Evolutionary conservation across 2,888 invertebrate species (phyloP).

Genomic region (Morpho helenor): DNA sequence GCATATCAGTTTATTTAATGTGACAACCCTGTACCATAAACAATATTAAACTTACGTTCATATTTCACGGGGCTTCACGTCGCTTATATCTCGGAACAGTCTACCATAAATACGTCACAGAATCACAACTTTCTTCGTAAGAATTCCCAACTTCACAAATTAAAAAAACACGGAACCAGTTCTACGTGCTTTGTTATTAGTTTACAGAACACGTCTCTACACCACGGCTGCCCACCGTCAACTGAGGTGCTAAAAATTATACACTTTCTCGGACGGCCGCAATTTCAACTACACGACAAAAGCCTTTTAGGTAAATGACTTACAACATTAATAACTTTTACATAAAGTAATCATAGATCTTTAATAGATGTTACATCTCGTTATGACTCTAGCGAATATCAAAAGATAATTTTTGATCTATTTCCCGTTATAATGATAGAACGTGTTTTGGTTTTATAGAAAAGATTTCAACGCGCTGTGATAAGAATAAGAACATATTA

Average conservation of each 20-base stretch:
- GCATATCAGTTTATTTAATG: not conserved
- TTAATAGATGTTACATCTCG: too few relatives aligned
- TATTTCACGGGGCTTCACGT: conserved; percentile 22
- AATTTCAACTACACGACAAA: conserved; percentile 16
- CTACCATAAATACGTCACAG: conserved; percentile 31
- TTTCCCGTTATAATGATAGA: not conserved
- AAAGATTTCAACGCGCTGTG: conserved; percentile 7
- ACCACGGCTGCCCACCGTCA: conserved; percentile 13
- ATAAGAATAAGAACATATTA: not conserved
- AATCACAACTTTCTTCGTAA: conserved; percentile 30
- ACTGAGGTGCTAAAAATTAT: conserved; percentile 20
- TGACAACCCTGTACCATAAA: conserved; percentile 7
- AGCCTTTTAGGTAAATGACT: conserved; percentile 17
- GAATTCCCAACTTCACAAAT: conserved; percentile 30
- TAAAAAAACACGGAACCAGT: conserved; percentile 29
- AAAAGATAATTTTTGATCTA: too few relatives aligned
- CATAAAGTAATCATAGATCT: not conserved
- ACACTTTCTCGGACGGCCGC: conserved; percentile 30
- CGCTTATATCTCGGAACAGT: conserved; percentile 3
- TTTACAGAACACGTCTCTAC: conserved; percentile 13
- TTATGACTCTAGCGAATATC: too few relatives aligned
- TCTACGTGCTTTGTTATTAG: conserved; percentile 3
- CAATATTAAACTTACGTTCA: conserved; percentile 28
- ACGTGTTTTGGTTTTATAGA: not conserved
- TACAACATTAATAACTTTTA: not conserved